Percentiles rank a stretch among this genome's conserved stretches.
phyloP scores from a whole-genome alignment of 2,888 invertebrate genomes.

The Brenthis ino region DNA sequence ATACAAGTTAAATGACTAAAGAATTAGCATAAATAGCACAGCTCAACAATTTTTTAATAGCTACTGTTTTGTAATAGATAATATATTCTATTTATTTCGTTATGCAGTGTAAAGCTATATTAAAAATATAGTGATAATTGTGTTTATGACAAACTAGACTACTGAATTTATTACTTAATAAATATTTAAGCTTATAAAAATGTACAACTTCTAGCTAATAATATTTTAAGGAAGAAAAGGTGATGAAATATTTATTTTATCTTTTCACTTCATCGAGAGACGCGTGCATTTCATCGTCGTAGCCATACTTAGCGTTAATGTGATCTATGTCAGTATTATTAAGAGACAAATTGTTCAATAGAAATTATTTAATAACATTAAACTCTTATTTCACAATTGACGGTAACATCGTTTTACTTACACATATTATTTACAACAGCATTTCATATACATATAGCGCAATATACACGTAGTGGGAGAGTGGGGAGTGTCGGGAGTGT shows the following conservation, averaged over 20 bases:
- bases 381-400: slow-evolving; percentile 82
- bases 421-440: slow-evolving; percentile 79
- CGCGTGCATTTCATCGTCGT: slow-evolving; percentile 15
- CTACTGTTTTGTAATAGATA: no score
- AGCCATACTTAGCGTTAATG: slow-evolving; percentile 52
- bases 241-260: slow-evolving; percentile 18
- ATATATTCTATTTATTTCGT: no score
- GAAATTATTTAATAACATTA: slow-evolving; percentile 83
- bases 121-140: no score
- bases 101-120: no score
- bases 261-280: neutral
- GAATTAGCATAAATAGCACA: no score
- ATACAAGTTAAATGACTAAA: no score
- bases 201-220: no score
- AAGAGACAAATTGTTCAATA: slow-evolving; percentile 72
- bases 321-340: slow-evolving; percentile 81
- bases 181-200: no score
- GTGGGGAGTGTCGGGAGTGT: slow-evolving; percentile 13
- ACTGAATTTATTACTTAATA: no score
- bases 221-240: slow-evolving; percentile 1
- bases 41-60: no score
- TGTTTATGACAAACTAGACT: no score
- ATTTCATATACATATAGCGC: slow-evolving; percentile 69
- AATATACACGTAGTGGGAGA: slow-evolving; percentile 49
- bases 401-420: slow-evolving; percentile 83